These are phyloP conservation scores for Parus major DNA, from an alignment of 2,113 vertebrate species.

Conservation along the genomic window DNA sequence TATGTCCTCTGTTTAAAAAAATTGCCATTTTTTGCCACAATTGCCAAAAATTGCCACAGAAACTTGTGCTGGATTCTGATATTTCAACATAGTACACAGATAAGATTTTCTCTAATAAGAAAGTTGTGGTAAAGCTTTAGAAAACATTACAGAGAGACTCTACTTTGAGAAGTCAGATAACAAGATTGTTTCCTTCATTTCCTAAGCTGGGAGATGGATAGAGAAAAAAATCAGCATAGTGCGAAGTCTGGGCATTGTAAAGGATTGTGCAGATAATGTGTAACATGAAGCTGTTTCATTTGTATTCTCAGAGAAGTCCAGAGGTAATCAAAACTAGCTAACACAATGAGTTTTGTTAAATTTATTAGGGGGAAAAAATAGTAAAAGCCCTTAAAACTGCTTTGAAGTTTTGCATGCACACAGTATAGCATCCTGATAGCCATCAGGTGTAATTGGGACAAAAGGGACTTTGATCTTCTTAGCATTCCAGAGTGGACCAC, in stretches of 20 bases:
- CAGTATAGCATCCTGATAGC: neutral
- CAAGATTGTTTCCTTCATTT: neutral
- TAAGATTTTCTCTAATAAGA: neutral
- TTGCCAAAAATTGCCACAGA: too few relatives aligned
- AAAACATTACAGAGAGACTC: neutral
- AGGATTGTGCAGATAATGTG: neutral
- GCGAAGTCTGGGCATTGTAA: neutral
- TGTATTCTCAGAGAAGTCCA: constrained; percentile 17
- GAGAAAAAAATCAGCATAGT: neutral
- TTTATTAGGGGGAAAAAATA: neutral
- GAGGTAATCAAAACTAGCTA: constrained; percentile 8
- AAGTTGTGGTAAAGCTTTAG: neutral
- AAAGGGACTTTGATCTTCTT: constrained; percentile 37
- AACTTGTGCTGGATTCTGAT: neutral
- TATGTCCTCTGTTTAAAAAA: neutral
- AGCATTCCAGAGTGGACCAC: neutral
- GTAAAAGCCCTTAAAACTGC: neutral
- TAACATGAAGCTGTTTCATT: neutral
- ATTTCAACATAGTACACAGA: neutral
- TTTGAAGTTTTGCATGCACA: constrained; percentile 33
- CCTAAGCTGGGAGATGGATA: neutral
- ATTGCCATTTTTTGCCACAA: too few relatives aligned
- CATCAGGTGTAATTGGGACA: constrained; percentile 22
- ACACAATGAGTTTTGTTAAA: constrained; percentile 15
- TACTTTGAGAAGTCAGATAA: neutral